Conservation (phyloP, 1,140 invertebrate genomes). For the Oncopodura yosiiana region DNA sequence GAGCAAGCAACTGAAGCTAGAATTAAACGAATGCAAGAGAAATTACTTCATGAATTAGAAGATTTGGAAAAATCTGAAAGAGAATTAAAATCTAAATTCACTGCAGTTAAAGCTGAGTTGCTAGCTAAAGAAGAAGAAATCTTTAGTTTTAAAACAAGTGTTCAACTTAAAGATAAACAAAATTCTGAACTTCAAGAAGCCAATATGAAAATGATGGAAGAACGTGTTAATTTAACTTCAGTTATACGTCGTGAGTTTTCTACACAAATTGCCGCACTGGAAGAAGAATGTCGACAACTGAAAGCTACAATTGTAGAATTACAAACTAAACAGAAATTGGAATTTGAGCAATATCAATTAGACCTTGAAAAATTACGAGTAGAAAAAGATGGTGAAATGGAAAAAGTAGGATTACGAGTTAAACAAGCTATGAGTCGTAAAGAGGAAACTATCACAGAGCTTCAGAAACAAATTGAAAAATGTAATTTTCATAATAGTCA, state of each 20-base stretch:
- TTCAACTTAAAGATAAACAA: constrained; percentile 42
- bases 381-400: constrained; percentile 32
- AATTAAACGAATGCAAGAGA: constrained; percentile 56
- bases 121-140: constrained; percentile 49
- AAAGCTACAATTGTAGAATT: constrained; percentile 28
- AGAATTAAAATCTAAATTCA: constrained; percentile 50
- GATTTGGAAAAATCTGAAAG: constrained; percentile 45
- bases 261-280: constrained; percentile 29
- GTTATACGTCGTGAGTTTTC: constrained; percentile 35
- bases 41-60: constrained; percentile 58
- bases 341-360: constrained; percentile 31
- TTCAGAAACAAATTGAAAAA: constrained; percentile 56
- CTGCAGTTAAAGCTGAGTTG: constrained; percentile 49
- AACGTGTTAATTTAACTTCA: constrained; percentile 34
- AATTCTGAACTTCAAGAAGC: constrained; percentile 43
- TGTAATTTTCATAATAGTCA: constrained; percentile 58
- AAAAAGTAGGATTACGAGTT: constrained; percentile 47
- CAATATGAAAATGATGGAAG: constrained; percentile 41
- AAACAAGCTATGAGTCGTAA: constrained; percentile 66
- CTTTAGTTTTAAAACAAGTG: constrained; percentile 43
- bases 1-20: constrained; percentile 50
- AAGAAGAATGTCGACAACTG: constrained; percentile 33
- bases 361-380: constrained; percentile 31
- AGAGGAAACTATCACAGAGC: constrained; percentile 58
- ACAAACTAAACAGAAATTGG: constrained; percentile 30